Evolutionary conservation across 2,888 invertebrate genomes (phyloP), one percentile per base, ranked within the genome.

Genomic region (Megaustenia siamemsis): DNA sequence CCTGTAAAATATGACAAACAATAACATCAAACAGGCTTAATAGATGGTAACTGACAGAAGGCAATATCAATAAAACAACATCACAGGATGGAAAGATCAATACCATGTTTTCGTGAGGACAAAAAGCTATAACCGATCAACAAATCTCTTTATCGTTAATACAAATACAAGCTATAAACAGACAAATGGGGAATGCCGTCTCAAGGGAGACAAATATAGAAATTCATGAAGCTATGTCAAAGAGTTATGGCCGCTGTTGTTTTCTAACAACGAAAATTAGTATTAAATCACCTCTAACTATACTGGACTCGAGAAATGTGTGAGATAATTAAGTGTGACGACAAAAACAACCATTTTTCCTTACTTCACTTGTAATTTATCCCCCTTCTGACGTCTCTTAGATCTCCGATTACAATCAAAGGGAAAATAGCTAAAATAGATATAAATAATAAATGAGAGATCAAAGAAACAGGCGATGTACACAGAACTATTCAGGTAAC

Each of bases 21-120:
- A 24, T 38, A 69, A 21, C 69, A 69, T 40, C 38, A 66, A 69
- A 40, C 69, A 69, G 40, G 40, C 40, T 40, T n/a, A 69, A 24
- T 0, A 45, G 32, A 32, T 15, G 49, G 15, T 49, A n/a, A 49
- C 49, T 49, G 73, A 49, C 32, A 49, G 15, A 73, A 73, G 6
- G 49, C 49, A 73, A 73, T 32, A 73, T 18, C 73, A 73, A 49
- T 73, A 73, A 73, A 73, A 73, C 32, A 49, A 73, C 15, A 49
- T 32, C 28, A 49, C 45, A 73, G 45, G 45, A 32, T 8, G 3
- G 49, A 73, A 73, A 18, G 45, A 49, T 73, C 45, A 73, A 71
- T 71, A 43, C 40, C 24, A n/a, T 43, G 71, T 43, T 43, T 43
- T 71, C n/a, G 43, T 12, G 5, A 6, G 12, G 45, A 73, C 49